These are phyloP conservation scores for Penaeus vannamei DNA, from an alignment of 1,140 invertebrate genomes.

Conservation along the genomic window DNA sequence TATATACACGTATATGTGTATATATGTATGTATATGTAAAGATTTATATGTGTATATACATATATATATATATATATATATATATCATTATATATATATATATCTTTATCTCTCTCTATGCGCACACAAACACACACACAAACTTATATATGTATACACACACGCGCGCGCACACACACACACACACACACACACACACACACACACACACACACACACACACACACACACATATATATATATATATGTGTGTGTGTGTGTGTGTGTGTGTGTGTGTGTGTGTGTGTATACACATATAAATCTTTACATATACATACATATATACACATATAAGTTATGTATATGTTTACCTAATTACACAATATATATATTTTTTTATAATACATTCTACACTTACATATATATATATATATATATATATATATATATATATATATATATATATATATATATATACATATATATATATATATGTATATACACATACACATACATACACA, in stretches of 20 bases:
- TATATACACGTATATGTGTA: too few species aligned
- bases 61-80: not conserved
- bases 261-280: not conserved
- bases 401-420: not conserved
- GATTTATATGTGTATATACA: not conserved
- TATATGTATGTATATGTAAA: too few species aligned
- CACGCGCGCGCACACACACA: not conserved
- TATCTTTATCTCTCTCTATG: not conserved
- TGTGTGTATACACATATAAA: not conserved
- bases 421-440: not conserved
- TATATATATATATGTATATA: not conserved
- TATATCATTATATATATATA: not conserved
- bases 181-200: not conserved
- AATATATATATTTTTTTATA: not conserved
- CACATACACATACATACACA: not conserved
- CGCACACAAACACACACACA: not conserved
- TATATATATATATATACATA: not conserved
- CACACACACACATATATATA: not conserved
- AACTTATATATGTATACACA: not conserved
- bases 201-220: not conserved
- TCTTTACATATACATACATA: not conserved
- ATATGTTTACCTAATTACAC: not conserved
- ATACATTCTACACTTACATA: not conserved
- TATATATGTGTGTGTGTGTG: not conserved
- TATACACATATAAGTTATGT: not conserved